Evolutionary conservation across 1,140 invertebrate species (phyloP).

Genomic region (Magallana gigas): DNA sequence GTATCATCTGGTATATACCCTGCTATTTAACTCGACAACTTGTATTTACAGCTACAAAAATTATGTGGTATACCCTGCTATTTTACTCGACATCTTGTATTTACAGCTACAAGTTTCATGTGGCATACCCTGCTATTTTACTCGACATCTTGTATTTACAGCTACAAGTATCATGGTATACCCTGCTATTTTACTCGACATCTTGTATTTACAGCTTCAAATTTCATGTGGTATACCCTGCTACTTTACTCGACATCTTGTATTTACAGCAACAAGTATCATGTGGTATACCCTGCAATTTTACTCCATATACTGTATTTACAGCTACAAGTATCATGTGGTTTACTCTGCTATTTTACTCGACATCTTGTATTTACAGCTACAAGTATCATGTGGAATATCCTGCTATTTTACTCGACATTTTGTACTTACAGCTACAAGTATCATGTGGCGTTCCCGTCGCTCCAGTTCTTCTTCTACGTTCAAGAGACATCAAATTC

Average conservation of each 20-base stretch:
- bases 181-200: too few species aligned
- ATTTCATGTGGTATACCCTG: too few species aligned
- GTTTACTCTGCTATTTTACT: too few species aligned
- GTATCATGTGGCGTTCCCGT: background rate
- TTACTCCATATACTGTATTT: too few species aligned
- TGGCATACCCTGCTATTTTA: background rate
- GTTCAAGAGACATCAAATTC: background rate
- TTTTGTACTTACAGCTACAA: background rate
- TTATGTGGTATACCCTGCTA: too few species aligned
- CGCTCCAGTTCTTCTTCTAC: constrained; percentile 10
- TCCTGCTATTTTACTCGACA: background rate
- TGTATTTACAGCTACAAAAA: too few species aligned
- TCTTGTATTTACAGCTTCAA: too few species aligned
- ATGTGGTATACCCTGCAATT: background rate
- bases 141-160: too few species aligned
- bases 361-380: background rate
- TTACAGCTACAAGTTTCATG: background rate
- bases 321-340: too few species aligned
- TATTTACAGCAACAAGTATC: background rate
- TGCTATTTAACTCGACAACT: background rate
- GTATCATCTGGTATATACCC: background rate
- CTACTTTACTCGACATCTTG: background rate
- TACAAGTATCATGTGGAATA: background rate
- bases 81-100: background rate
- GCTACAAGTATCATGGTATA: too few species aligned